Evolutionary conservation across 2,888 invertebrate species (phyloP).

Genomic region (Dicyrtoma fusca): DNA sequence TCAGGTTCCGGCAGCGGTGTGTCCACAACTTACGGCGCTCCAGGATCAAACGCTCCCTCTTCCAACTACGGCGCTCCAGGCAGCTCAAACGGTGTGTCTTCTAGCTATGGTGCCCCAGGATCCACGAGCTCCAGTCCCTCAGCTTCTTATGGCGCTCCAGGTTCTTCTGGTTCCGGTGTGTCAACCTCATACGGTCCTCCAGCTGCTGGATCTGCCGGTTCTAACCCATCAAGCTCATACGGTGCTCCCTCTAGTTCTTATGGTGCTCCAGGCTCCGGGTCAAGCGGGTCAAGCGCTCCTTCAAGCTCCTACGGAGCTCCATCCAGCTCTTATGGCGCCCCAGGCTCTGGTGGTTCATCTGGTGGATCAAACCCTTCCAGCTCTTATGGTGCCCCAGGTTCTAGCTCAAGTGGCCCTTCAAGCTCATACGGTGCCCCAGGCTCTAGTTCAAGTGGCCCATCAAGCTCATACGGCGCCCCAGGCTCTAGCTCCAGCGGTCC

Average conservation of each 20-base stretch:
- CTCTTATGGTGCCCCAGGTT: background rate
- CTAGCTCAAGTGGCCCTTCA: background rate
- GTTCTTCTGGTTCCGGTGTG: background rate
- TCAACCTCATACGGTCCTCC: conserved; percentile 16
- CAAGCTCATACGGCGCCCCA: conserved; percentile 46
- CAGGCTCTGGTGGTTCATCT: background rate
- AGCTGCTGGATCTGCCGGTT: conserved; percentile 5
- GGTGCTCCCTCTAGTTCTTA: background rate
- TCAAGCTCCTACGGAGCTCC: background rate
- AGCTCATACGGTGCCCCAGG: conserved; percentile 32
- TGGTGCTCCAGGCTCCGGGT: conserved; percentile 16
- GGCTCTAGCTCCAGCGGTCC: conserved; percentile 64
- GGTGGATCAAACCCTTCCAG: background rate
- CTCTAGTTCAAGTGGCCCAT: conserved; percentile 28
- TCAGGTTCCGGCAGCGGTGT: conserved; percentile 10
- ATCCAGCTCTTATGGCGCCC: conserved; percentile 17
- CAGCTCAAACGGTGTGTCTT: background rate
- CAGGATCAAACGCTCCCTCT: conserved; percentile 16
- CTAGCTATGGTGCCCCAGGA: conserved; percentile 23
- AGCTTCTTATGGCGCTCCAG: conserved; percentile 20
- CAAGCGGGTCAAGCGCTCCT: background rate
- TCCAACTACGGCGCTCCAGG: conserved; percentile 25
- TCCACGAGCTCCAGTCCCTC: background rate
- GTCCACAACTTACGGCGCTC: conserved; percentile 15
- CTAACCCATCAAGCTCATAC: conserved; percentile 12